Base-by-base conservation (phyloP, 2,888 invertebrate species). In the Teinopalpus imperialis region DNA sequence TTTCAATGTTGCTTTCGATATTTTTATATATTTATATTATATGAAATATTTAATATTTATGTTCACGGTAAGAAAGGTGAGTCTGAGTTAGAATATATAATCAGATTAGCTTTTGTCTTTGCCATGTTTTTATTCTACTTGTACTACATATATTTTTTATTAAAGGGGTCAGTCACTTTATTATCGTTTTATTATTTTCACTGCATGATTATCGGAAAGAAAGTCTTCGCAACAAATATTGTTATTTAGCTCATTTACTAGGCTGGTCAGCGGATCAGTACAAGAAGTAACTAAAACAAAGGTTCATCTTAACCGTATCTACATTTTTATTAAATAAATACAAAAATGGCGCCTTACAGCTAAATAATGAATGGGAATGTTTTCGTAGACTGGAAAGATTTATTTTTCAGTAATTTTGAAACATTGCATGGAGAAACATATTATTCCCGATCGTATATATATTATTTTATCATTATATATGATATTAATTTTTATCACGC, bases 401-500 rank as follows among this genome's bases (percentile, higher is more conserved):
- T 13, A n/a, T 21, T 37, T 20, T 21, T 30, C 9, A 31, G 9
- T 27, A 10, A 18, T 42, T 16, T 12, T 8, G 6, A n/a, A 20
- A 34, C 7, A 5, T 26, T 34, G 46, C 49, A 41, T 44, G 35
- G 14, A 5, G 34, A 36, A 4, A 43, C 35, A 45, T n/a, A n/a
- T n/a, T n/a, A n/a, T n/a, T n/a, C n/a, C n/a, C n/a, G n/a, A n/a
- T n/a, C n/a, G n/a, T n/a, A n/a, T n/a, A n/a, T n/a, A n/a, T n/a
- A n/a, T n/a, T n/a, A n/a, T n/a, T n/a, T n/a, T n/a, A n/a, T n/a
- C n/a, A n/a, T n/a, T n/a, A n/a, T n/a, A n/a, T n/a, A n/a, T n/a
- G n/a, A n/a, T n/a, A n/a, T n/a, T n/a, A n/a, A n/a, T n/a, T 37
- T 53, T 59, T 53, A 48, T 43, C 41, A 41, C 48, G 48, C 74